phyloP scores from a whole-genome alignment of 2,888 invertebrate genomes.

The Heteromurus nitidus region DNA sequence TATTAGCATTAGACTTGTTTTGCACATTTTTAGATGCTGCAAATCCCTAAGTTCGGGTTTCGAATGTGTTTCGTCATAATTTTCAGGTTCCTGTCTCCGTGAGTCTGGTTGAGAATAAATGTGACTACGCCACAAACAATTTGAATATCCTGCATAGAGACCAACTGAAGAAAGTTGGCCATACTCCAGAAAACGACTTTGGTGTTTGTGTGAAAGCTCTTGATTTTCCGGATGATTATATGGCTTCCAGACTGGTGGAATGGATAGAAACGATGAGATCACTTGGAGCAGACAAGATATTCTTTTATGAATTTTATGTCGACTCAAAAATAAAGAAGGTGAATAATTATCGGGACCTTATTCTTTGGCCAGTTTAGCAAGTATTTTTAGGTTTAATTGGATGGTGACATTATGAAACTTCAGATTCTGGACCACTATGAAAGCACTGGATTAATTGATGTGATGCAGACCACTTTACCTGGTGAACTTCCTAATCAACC shows the following conservation, averaged over 20 bases:
- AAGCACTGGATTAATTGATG: slow-evolving; percentile 72
- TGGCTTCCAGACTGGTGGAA: slow-evolving; percentile 76
- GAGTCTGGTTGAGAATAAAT: slow-evolving; percentile 74
- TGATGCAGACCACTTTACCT: slow-evolving; percentile 75
- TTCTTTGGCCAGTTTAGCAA: too few species aligned
- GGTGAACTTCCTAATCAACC: slow-evolving; percentile 75
- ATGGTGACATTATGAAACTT: too few species aligned
- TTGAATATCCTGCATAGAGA: slow-evolving; percentile 62
- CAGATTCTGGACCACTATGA: slow-evolving; percentile 73
- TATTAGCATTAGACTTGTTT: too few species aligned
- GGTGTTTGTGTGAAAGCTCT: slow-evolving; percentile 77
- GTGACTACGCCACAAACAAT: slow-evolving; percentile 75
- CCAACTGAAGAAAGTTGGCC: slow-evolving; percentile 73
- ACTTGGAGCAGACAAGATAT: slow-evolving; percentile 76
- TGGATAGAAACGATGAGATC: slow-evolving; percentile 76
- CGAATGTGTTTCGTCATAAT: too few species aligned
- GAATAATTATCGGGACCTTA: too few species aligned
- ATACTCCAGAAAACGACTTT: slow-evolving; percentile 74
- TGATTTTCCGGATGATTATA: slow-evolving; percentile 76
- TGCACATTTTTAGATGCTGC: too few species aligned
- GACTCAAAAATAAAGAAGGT: slow-evolving; percentile 76
- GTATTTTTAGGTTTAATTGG: too few species aligned
- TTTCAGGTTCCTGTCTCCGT: slow-evolving; percentile 74
- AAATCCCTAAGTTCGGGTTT: too few species aligned
- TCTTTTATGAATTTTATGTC: slow-evolving; percentile 76